Evolutionary conservation across 2,113 vertebrate species (phyloP), one percentile per base, ranked within the genome.

Genomic region (Macquaria australasica): DNA sequence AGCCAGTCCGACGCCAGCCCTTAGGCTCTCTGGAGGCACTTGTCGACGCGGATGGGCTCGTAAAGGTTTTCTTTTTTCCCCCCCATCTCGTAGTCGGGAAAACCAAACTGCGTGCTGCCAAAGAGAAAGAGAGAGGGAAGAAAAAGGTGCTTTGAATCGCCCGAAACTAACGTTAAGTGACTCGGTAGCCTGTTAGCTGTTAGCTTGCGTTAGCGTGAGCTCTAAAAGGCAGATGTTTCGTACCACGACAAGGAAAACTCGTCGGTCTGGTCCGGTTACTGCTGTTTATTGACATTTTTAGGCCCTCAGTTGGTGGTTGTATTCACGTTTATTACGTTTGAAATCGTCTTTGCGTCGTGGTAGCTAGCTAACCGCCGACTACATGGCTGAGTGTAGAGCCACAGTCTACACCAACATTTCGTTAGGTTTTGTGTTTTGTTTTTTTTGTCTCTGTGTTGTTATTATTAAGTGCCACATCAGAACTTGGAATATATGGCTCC

Each of bases 181-280:
- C 90, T 66, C 28, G 7, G 20, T 77, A 62, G 87, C 72, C 23
- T 59, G 82, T 41, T 86, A 87, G 85, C 81, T 50, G 4, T 71
- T 83, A 85, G 88, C 89, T 58, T 53, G 67, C 71, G 60, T 77
- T 70, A 72, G 70, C 55, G 41, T 28, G 37, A 73, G 48, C 68
- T 75, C 23, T n/a, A 31, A 74, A 70, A 69, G 25, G 18, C 14
- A 67, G 68, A n/a, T 77, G 66, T 85, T 51, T 77, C 77, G 28
- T 4, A 45, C 20, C n/a, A 37, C 20, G 0, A 25, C 12, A 15
- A 62, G 10, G 5, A 34, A 73, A 53, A 34, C 21, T 12, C 85
- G n/a, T 4, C 6, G 18, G 7, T 84, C 8, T 66, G 21, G 2
- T 59, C 20, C 10, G 2, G 9, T 1, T 25, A 18, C 5, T 14